A percentile compares a stretch with the other conserved stretches of the same genome.
These are phyloP conservation scores for Nansenia antarctica DNA, from an alignment of 2,113 vertebrate genomes.

Conservation along the genomic window DNA sequence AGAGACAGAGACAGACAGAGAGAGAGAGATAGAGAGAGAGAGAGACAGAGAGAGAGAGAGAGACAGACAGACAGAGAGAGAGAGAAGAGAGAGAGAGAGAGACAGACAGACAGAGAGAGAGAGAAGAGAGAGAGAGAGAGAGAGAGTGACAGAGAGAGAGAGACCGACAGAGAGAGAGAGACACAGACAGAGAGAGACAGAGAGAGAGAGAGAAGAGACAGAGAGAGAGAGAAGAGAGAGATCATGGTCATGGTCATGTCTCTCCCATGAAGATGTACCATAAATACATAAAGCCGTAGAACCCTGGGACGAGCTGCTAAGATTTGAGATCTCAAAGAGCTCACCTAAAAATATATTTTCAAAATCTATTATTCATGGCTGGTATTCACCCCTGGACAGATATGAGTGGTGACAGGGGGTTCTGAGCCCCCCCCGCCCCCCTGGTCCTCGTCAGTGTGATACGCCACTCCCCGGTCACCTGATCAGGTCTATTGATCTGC, in stretches of 20 bases:
- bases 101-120: too few species aligned
- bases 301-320: conserved; percentile 72
- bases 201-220: background rate
- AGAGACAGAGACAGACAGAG: too few species aligned
- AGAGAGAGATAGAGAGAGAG: conserved; percentile 8
- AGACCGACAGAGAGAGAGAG: background rate
- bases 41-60: too few species aligned
- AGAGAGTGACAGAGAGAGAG: too few species aligned
- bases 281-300: conserved; percentile 66
- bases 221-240: conserved; percentile 9
- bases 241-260: too few species aligned
- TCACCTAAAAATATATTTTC: conserved; percentile 84
- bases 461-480: conserved; percentile 71
- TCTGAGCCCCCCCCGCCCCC: conserved; percentile 62
- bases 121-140: too few species aligned
- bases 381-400: conserved; percentile 77
- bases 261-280: too few species aligned
- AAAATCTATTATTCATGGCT: conserved; percentile 88
- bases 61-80: too few species aligned
- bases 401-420: conserved; percentile 79
- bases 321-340: conserved; percentile 76
- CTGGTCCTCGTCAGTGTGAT: conserved; percentile 49
- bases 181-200: conserved; percentile 1
- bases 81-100: too few species aligned
- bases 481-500: conserved; percentile 85